Conservation (phyloP, 2,888 invertebrate genomes). For the Nomada ferruginata region DNA sequence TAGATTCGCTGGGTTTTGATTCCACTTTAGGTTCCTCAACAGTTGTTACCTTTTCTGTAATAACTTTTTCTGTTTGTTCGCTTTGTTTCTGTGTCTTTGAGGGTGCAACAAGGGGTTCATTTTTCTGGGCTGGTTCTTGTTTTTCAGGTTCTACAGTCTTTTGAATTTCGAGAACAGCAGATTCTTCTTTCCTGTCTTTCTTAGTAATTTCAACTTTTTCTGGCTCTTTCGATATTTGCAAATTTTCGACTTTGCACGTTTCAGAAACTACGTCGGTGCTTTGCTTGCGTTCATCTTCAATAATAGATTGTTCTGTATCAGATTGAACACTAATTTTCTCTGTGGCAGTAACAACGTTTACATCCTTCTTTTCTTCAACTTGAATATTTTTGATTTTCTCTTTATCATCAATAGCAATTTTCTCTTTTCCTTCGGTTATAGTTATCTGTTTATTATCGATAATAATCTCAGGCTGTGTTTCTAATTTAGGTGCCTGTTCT, state of each 20-base stretch:
- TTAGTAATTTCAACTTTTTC: background rate
- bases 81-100: slow-evolving; percentile 35
- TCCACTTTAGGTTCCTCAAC: slow-evolving; percentile 35
- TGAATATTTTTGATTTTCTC: background rate
- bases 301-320: background rate
- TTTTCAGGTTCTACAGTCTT: background rate
- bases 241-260: slow-evolving; percentile 44
- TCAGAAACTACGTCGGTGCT: slow-evolving; percentile 31
- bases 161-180: background rate
- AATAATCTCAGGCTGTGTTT: background rate
- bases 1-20: slow-evolving; percentile 16
- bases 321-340: background rate
- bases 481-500: slow-evolving; percentile 4
- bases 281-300: background rate
- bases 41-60: slow-evolving; percentile 21
- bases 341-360: background rate
- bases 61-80: slow-evolving; percentile 44
- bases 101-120: slow-evolving; percentile 26
- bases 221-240: slow-evolving; percentile 59
- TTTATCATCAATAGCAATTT: background rate
- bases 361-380: slow-evolving; percentile 1
- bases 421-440: background rate
- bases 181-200: slow-evolving; percentile 49
- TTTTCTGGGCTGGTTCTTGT: slow-evolving; percentile 54
- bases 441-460: background rate